A percentile compares a stretch with the other conserved stretches of the same genome.
These are phyloP conservation scores for Lepidurus packardi DNA, from an alignment of 1,140 invertebrate species.

Conservation along the genomic window DNA sequence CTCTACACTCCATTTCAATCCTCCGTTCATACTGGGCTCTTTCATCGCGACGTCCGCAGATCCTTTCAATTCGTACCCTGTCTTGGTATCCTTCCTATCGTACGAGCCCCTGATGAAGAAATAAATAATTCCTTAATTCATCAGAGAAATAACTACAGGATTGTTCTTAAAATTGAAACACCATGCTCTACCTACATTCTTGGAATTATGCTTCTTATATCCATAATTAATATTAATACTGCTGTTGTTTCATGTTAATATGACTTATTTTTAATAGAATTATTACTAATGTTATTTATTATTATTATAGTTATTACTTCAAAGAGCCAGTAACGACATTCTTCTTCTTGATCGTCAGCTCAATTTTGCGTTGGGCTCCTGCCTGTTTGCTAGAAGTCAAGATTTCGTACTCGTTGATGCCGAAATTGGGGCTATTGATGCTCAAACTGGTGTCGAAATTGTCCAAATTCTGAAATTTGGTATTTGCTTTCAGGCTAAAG, in stretches of 20 bases:
- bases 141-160: too few species aligned
- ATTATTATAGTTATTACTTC: not conserved
- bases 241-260: too few species aligned
- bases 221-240: too few species aligned
- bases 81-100: constrained; percentile 12
- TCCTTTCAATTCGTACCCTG: constrained; percentile 24
- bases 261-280: too few species aligned
- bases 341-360: constrained; percentile 25
- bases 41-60: constrained; percentile 1
- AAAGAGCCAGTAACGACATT: not conserved
- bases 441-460: constrained; percentile 56
- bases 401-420: constrained; percentile 58
- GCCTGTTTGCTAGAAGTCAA: constrained; percentile 56
- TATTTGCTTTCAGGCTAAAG: constrained; percentile 12
- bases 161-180: too few species aligned
- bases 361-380: constrained; percentile 22
- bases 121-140: too few species aligned
- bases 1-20: constrained; percentile 17
- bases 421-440: constrained; percentile 59
- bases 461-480: constrained; percentile 44
- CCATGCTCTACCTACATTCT: too few species aligned
- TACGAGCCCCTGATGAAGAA: not conserved
- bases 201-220: too few species aligned
- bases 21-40: not conserved
- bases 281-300: not conserved